These are phyloP conservation scores for Heliconius ismenius DNA, from an alignment of 2,888 invertebrate genomes.

Conservation along the genomic window DNA sequence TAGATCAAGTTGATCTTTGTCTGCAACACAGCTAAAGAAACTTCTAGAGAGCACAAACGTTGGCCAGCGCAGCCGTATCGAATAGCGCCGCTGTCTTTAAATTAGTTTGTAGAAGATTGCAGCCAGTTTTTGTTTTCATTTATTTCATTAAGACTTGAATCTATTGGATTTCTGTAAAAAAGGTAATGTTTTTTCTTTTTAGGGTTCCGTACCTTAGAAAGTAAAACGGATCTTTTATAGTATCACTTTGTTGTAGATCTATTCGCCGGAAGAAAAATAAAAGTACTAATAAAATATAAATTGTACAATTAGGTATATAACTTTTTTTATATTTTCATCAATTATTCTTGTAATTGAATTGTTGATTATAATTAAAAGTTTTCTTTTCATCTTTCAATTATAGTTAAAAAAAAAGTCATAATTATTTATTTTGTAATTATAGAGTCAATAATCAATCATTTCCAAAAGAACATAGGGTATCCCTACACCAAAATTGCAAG, in stretches of 20 bases:
- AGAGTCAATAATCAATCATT: too few relatives aligned
- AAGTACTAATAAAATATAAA: too few relatives aligned
- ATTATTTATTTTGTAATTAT: background rate
- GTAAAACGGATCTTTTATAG: too few relatives aligned
- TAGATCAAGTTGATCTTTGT: constrained; percentile 39
- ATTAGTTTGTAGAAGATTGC: constrained; percentile 18
- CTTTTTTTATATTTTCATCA: too few relatives aligned
- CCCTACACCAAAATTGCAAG: too few relatives aligned
- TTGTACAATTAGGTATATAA: too few relatives aligned
- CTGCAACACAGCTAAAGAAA: constrained; percentile 35
- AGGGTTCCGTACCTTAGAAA: too few relatives aligned
- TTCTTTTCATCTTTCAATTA: background rate
- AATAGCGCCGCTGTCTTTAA: constrained; percentile 12
- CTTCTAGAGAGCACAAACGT: constrained; percentile 26
- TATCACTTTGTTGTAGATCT: too few relatives aligned
- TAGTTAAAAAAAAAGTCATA: background rate
- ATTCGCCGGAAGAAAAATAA: too few relatives aligned
- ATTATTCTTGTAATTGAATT: background rate
- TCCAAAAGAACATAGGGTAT: too few relatives aligned
- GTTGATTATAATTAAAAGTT: background rate
- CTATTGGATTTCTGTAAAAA: constrained; percentile 1
- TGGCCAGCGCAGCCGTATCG: constrained; percentile 18
- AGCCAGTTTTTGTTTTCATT: constrained; percentile 13
- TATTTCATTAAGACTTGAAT: constrained; percentile 16
- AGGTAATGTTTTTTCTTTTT: background rate